Percentiles rank a stretch among this genome's conserved stretches.
Evolutionary conservation across 2,888 invertebrate genomes (phyloP).

Genomic region (Leptinotarsa juncta): DNA sequence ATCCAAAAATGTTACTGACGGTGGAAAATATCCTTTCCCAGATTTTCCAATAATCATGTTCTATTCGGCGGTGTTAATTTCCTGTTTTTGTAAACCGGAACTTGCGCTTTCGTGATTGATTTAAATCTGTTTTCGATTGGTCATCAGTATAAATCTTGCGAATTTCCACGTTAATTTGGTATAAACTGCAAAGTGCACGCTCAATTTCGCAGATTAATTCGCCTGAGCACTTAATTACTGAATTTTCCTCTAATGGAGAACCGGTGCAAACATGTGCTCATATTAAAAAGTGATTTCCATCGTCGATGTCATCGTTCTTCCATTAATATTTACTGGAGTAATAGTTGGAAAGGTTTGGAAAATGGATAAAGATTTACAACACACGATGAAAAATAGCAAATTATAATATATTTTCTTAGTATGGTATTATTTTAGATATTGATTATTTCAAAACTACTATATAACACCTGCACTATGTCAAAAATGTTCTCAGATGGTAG

Average conservation of each 20-base stretch:
- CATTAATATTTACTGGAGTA: neutral
- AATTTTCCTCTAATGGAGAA: conserved; percentile 56
- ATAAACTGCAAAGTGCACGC: conserved; percentile 44
- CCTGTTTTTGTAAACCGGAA: conserved; percentile 29
- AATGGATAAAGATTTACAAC: too few relatives aligned
- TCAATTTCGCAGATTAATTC: conserved; percentile 56
- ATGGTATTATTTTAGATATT: too few relatives aligned
- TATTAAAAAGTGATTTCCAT: conserved; percentile 62
- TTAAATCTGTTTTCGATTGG: conserved; percentile 39
- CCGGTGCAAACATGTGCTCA: conserved; percentile 46
- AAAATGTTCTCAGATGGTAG: too few relatives aligned
- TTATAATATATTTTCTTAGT: too few relatives aligned
- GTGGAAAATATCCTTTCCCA: too few relatives aligned
- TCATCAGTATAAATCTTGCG: conserved; percentile 39
- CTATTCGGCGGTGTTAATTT: conserved; percentile 34
- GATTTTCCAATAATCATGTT: neutral
- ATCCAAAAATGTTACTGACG: too few relatives aligned
- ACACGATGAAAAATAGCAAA: too few relatives aligned
- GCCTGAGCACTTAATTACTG: conserved; percentile 57
- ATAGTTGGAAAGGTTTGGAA: neutral
- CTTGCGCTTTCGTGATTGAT: conserved; percentile 32
- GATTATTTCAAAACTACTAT: too few relatives aligned
- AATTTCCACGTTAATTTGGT: conserved; percentile 8
- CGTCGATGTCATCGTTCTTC: conserved; percentile 1
- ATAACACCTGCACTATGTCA: too few relatives aligned